phyloP scores from a whole-genome alignment of 1,140 invertebrate genomes.

The Brachystomella parvula region DNA sequence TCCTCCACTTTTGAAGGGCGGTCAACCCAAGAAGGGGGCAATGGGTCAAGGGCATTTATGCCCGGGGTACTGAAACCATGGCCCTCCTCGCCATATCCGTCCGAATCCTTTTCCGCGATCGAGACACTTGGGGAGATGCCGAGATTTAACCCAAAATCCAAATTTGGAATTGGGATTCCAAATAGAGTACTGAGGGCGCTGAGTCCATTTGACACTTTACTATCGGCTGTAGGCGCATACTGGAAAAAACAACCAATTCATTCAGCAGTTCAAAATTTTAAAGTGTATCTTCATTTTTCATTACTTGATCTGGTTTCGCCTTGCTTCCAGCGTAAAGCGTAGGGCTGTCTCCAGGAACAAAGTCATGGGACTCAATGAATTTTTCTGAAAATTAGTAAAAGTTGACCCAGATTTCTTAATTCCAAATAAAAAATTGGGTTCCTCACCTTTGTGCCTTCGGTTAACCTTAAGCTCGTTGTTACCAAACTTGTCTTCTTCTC shows the following conservation, averaged over 20 bases:
- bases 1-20: slow-evolving; percentile 27
- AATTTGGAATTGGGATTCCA: slow-evolving; percentile 64
- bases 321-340: slow-evolving; percentile 57
- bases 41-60: slow-evolving; percentile 30
- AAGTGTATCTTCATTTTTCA: too few relatives aligned
- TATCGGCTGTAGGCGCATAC: not conserved
- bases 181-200: slow-evolving; percentile 63
- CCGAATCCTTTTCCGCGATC: slow-evolving; percentile 24
- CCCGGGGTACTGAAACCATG: slow-evolving; percentile 36
- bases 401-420: not conserved
- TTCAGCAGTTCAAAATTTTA: too few relatives aligned
- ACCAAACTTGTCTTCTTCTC: not conserved
- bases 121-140: slow-evolving; percentile 40
- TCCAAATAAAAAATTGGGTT: not conserved
- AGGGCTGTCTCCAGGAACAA: slow-evolving; percentile 53
- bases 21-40: slow-evolving; percentile 31
- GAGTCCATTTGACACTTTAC: slow-evolving; percentile 23
- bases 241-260: too few relatives aligned
- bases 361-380: slow-evolving; percentile 41
- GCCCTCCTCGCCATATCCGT: slow-evolving; percentile 45
- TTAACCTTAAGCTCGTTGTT: not conserved
- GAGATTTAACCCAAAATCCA: slow-evolving; percentile 60
- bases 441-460: not conserved
- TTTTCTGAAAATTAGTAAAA: slow-evolving; percentile 23
- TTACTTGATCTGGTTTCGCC: slow-evolving; percentile 6